Conservation (phyloP, 2,888 invertebrate genomes). For the Arctia plantaginis region DNA sequence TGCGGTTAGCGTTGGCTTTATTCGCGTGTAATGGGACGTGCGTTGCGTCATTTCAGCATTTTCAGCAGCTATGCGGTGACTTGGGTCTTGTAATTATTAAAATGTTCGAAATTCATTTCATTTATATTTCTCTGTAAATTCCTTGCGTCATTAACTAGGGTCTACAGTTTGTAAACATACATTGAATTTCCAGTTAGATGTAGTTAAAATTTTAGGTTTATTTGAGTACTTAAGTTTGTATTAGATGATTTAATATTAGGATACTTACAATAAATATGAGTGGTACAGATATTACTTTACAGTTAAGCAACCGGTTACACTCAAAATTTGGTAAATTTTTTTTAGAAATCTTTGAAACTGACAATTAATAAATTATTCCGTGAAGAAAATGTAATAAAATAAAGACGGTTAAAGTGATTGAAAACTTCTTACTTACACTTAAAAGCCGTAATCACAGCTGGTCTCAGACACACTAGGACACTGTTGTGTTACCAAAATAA, state of each 20-base stretch:
- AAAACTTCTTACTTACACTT: neutral
- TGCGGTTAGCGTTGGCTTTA: conserved; percentile 72
- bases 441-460: neutral
- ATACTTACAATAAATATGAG: neutral
- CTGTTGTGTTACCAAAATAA: neutral
- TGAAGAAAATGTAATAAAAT: neutral
- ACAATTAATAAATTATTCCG: too few species aligned
- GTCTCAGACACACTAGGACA: neutral
- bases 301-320: neutral
- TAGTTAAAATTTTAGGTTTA: neutral
- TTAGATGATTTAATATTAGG: neutral
- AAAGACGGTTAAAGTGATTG: neutral
- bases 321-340: neutral
- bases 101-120: conserved; percentile 35
- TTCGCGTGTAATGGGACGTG: conserved; percentile 68
- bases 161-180: conserved; percentile 32
- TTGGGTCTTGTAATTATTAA: conserved; percentile 46
- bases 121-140: conserved; percentile 29
- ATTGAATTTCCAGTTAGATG: neutral
- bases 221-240: neutral
- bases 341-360: neutral
- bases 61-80: conserved; percentile 63
- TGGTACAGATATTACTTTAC: neutral
- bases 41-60: conserved; percentile 70
- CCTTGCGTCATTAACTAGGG: conserved; percentile 10